Conservation (phyloP, 2,113 vertebrate genomes). For the Otocyon megalotis region DNA sequence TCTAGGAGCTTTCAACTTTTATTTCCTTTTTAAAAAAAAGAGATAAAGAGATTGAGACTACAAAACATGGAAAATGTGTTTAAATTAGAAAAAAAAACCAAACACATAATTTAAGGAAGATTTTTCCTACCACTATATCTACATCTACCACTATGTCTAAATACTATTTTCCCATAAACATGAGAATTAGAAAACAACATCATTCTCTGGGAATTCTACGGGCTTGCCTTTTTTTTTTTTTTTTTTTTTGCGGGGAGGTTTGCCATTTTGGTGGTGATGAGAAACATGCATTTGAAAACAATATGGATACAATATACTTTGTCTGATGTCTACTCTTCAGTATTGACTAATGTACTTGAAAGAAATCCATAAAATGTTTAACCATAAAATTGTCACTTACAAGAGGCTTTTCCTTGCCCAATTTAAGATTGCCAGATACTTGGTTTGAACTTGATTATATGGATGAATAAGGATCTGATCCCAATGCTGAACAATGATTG, state of each 20-base stretch:
- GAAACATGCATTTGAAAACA: not conserved
- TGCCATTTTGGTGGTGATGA: not conserved
- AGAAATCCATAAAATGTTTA: not conserved
- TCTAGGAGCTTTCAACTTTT: not conserved
- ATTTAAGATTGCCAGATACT: not conserved
- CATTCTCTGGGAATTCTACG: not conserved
- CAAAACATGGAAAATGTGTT: constrained; percentile 12
- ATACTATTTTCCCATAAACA: not conserved
- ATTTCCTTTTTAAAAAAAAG: not conserved
- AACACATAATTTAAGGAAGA: not conserved
- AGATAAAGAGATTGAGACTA: not conserved
- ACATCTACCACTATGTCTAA: not conserved
- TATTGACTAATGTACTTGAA: not conserved
- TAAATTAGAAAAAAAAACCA: not conserved
- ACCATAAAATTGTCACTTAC: not conserved
- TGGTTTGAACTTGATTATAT: not conserved
- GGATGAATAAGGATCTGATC: not conserved
- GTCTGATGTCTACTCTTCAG: not conserved
- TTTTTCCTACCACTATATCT: not conserved
- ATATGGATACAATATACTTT: not conserved
- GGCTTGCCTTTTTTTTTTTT: not conserved
- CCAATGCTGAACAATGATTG: not conserved
- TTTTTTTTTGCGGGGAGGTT: not conserved
- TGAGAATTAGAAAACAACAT: not conserved
- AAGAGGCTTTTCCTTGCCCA: not conserved